These are phyloP conservation scores for Dolichallabes microphthalmus DNA, from an alignment of 2,113 vertebrate species.

Conservation along the genomic window DNA sequence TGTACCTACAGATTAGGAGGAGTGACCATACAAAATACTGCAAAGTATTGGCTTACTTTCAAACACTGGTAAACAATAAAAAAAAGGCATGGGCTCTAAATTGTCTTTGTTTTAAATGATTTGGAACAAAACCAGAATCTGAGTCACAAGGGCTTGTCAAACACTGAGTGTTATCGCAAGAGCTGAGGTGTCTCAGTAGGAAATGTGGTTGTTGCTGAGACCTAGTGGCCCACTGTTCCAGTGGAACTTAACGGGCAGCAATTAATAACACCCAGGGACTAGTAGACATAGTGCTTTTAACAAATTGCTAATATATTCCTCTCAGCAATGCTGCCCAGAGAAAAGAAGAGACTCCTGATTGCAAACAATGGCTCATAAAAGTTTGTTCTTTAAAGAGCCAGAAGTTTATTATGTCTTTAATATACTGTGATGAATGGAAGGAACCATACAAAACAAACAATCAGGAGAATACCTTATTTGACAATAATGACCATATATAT, in stretches of 20 bases:
- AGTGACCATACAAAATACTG: background rate
- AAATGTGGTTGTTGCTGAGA: constrained; percentile 78
- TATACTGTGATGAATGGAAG: background rate
- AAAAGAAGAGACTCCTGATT: constrained; percentile 35
- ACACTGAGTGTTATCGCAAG: constrained; percentile 1
- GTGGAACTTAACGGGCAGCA: constrained; percentile 83
- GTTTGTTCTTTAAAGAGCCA: constrained; percentile 48
- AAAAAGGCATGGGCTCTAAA: background rate
- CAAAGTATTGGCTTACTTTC: background rate
- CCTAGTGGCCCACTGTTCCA: constrained; percentile 80
- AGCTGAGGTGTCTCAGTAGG: constrained; percentile 57
- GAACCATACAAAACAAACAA: background rate
- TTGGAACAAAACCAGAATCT: background rate
- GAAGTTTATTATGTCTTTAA: background rate
- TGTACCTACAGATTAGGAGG: background rate
- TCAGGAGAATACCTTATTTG: background rate
- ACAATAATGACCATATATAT: constrained; percentile 3
- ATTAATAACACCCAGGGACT: constrained; percentile 84
- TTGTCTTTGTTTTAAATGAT: background rate
- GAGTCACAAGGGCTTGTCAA: background rate
- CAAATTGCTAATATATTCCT: constrained; percentile 73
- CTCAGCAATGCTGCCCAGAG: constrained; percentile 63
- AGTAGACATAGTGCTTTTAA: constrained; percentile 80
- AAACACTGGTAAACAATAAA: background rate
- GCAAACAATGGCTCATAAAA: constrained; percentile 44